A percentile compares a stretch with the other conserved stretches of the same genome.
Conservation (phyloP, 2,113 vertebrate species). For the Garra rufa region DNA sequence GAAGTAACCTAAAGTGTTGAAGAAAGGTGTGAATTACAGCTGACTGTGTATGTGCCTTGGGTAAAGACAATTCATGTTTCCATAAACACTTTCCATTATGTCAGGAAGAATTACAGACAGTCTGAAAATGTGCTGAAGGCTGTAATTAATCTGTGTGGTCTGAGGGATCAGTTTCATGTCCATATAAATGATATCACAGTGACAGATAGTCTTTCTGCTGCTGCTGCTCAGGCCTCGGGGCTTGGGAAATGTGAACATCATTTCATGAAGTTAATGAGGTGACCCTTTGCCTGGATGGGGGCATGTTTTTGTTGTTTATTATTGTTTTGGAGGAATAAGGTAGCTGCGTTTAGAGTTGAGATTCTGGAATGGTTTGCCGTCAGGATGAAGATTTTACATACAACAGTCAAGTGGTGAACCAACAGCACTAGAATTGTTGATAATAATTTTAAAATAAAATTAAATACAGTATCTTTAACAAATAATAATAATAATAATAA, state of each 20-base stretch:
- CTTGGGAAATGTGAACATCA: background rate
- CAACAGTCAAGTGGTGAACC: background rate
- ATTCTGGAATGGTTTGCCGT: background rate
- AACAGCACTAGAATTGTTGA: background rate
- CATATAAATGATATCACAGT: conserved; percentile 38
- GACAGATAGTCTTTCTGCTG: background rate
- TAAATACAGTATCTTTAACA: too few species aligned
- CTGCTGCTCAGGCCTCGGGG: background rate
- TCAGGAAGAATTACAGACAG: conserved; percentile 39
- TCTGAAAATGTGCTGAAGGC: conserved; percentile 2
- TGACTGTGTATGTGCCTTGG: background rate
- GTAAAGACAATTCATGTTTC: conserved; percentile 1
- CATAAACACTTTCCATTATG: conserved; percentile 45
- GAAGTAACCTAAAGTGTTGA: background rate
- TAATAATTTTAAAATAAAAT: too few species aligned
- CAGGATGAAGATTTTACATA: background rate
- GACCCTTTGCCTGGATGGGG: background rate
- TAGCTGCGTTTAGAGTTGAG: background rate
- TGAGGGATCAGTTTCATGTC: conserved; percentile 50
- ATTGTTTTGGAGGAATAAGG: background rate
- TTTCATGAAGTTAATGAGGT: conserved; percentile 31
- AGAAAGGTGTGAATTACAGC: background rate
- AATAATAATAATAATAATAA: background rate
- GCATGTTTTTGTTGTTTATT: background rate
- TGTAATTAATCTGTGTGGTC: conserved; percentile 56